Evolutionary conservation across 2,888 invertebrate species (phyloP).

Genomic region (Neocrepidodera transversa): DNA sequence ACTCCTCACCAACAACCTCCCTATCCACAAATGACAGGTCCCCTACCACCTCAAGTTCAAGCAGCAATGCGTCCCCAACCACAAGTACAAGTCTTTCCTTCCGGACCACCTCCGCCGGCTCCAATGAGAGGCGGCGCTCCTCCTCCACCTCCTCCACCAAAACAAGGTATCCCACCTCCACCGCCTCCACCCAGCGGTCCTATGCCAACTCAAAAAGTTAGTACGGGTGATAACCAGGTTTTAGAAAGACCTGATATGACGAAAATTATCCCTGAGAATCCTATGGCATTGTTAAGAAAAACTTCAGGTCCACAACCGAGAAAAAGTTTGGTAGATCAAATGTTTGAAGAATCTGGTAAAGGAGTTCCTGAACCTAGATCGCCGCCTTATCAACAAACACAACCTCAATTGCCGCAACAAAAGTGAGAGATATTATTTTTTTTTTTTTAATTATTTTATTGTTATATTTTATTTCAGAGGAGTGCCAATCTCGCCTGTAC

Average conservation of each 20-base stretch:
- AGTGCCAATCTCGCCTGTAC: slow-evolving; percentile 43
- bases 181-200: slow-evolving; percentile 67
- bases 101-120: slow-evolving; percentile 51
- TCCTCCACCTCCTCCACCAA: slow-evolving; percentile 64
- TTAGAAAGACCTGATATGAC: slow-evolving; percentile 76
- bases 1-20: slow-evolving; percentile 61
- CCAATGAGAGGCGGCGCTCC: slow-evolving; percentile 47
- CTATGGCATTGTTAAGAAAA: slow-evolving; percentile 73
- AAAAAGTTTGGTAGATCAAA: slow-evolving; percentile 51
- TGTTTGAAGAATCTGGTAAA: slow-evolving; percentile 42
- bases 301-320: slow-evolving; percentile 67
- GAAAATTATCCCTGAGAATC: slow-evolving; percentile 71
- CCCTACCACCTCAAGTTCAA: slow-evolving; percentile 69
- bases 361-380: slow-evolving; percentile 26
- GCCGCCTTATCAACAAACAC: slow-evolving; percentile 25
- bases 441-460: not conserved
- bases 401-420: too few species aligned
- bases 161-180: slow-evolving; percentile 60
- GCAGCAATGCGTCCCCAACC: slow-evolving; percentile 70
- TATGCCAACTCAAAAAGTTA: slow-evolving; percentile 63
- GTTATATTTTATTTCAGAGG: too few species aligned
- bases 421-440: not conserved
- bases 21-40: slow-evolving; percentile 45
- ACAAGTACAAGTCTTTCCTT: slow-evolving; percentile 67
- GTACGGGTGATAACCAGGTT: slow-evolving; percentile 60